Evolutionary conservation across 1,140 invertebrate genomes (phyloP).

Genomic region (Drosophila melanica): DNA sequence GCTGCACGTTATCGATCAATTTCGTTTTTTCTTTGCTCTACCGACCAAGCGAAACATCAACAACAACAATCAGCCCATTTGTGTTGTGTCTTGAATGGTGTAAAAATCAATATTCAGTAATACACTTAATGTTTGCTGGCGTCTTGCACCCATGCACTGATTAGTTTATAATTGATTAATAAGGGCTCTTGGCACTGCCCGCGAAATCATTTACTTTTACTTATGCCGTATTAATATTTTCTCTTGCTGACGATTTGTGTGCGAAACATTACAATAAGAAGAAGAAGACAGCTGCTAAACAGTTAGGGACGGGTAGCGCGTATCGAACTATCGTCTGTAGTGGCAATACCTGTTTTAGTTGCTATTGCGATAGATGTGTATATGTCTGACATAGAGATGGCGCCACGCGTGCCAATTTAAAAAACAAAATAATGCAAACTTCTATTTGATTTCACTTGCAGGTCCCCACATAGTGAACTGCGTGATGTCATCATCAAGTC

Average conservation of each 20-base stretch:
- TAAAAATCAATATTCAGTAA: constrained; percentile 40
- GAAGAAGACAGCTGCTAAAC: constrained; percentile 31
- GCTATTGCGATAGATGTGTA: background rate
- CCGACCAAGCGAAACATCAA: constrained; percentile 18
- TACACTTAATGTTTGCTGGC: background rate
- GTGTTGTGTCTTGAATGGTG: constrained; percentile 1
- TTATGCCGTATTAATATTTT: constrained; percentile 10
- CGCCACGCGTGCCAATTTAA: constrained; percentile 9
- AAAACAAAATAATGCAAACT: background rate
- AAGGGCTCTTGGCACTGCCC: background rate
- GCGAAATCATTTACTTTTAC: background rate
- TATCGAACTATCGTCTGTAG: background rate
- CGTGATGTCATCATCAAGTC: constrained; percentile 75
- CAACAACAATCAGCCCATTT: constrained; percentile 32
- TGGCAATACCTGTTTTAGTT: background rate
- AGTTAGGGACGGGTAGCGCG: constrained; percentile 7
- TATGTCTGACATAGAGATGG: constrained; percentile 6
- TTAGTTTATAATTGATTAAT: constrained; percentile 9
- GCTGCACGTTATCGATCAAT: constrained; percentile 10
- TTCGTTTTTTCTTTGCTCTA: constrained; percentile 11
- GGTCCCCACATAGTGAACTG: constrained; percentile 63
- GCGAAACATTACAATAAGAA: constrained; percentile 35
- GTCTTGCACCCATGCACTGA: background rate
- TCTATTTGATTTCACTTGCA: constrained; percentile 30
- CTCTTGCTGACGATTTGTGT: constrained; percentile 24